Evolutionary conservation across 2,888 invertebrate genomes (phyloP), one percentile per base, ranked within the genome.

Genomic region (Stramonita haemastoma): DNA sequence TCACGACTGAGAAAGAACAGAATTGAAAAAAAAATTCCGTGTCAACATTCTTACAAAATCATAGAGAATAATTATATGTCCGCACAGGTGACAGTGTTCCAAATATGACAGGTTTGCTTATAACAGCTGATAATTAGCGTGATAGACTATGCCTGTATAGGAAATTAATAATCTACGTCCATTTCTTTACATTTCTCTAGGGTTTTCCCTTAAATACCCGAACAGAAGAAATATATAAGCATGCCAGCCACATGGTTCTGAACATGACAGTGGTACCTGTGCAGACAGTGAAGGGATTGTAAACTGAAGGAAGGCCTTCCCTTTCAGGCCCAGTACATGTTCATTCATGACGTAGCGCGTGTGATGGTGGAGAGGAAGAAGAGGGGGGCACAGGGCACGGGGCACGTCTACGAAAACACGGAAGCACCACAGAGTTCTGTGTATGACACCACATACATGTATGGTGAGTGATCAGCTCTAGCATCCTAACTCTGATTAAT

Each of bases 341-440:
- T 60, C 60, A 85, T 85, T 46, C 85, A 85, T 60, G 85, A 85
- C 85, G 85, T 85, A 15, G 60, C 57, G 29, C 57, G 60, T 13
- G 85, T 85, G 85, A 60, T 85, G 60, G 60, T 85, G 60, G 60
- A 60, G 29, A 57, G 85, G 32, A 85, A 85, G 60, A 85, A 60
- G 85, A 26, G 60, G 32, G 32, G 17, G 17, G 85, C 17, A 57
- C 85, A 32, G 19, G 32, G 32, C 1, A 26, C 22, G 60, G 29
- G 85, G 26, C 15, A n/a, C 1, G 57, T 60, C 17, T 85, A 85
- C 32, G 46, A 60, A 60, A 85, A 85, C n/a, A 2, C 83, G 0
- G 46, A 17, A 22, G 26, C 22, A n/a, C 26, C 46, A 26, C 26
- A 83, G 46, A 83, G 83, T 46, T 22, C 83, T 26, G 13, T 46